Evolutionary conservation across 2,113 vertebrate genomes (phyloP), one percentile per base, ranked within the genome.

Genomic region (Phylloscopus whistleri): DNA sequence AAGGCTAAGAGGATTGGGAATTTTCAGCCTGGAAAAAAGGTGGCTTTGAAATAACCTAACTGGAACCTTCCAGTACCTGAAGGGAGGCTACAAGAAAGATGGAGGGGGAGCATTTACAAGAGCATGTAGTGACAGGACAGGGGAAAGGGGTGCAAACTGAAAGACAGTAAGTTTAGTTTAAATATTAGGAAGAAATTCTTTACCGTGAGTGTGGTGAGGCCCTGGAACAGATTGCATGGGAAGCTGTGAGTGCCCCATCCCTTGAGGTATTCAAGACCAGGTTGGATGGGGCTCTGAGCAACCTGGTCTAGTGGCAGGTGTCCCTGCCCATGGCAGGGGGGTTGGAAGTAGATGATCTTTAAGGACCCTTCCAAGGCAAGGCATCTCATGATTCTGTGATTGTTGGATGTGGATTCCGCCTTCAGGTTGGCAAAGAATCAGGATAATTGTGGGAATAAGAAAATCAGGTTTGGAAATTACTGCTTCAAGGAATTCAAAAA

Each of bases 171-270:
- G 14, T 48, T 76, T 35, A 41, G 17, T 22, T 89, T 53, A 48
- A 37, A n/a, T 68, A 48, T 48, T 35, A 41, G 17, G 30, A 83
- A 82, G 43, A 68, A 69, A 83, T 41, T 55, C 21, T 60, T 46
- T 35, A 31, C 5, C 27, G 7, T 35, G n/a, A 48, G n/a, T 0
- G 0, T 62, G 14, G 41, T 55, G 41, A 27, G 22, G 17, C 17
- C 22, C 21, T 48, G 48, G n/a, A 55, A 55, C 9, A 35, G 28
- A 39, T 22, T 46, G 16, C 20, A 28, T 24, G 67, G 46, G 39
- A 60, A 35, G 16, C 6, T 52, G 23, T 74, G 46, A 28, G 5
- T 89, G 39, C 23, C 20, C 7, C 9, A 53, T 30, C 19, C 20
- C n/a, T 68, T 0, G 1, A 28, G 20, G 33, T 37, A 13, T 15